phyloP scores from a whole-genome alignment of 2,797 vertebrate genomes.

The Paratrypauchen microcephalus region DNA sequence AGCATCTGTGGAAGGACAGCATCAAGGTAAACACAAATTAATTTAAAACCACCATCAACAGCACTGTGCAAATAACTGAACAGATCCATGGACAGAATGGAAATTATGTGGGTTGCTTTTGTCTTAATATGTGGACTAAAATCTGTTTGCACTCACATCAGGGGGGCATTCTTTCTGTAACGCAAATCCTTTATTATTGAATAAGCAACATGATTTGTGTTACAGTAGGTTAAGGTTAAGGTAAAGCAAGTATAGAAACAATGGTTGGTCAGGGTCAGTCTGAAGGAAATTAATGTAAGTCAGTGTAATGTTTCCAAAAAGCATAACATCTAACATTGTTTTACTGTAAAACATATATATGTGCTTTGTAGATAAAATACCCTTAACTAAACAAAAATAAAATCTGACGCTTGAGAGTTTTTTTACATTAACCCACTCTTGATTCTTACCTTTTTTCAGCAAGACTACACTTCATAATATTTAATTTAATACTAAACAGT shows the following conservation, averaged over 20 bases:
- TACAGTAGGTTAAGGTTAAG: no score
- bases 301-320: no score
- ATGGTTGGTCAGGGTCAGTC: no score
- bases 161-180: no score
- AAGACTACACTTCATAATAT: not conserved
- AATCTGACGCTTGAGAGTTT: not conserved
- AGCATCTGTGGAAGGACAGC: conserved; percentile 94
- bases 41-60: not conserved
- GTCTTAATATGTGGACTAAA: not conserved
- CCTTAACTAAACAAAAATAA: no score
- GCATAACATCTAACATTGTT: no score
- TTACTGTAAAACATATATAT: no score
- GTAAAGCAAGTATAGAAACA: no score
- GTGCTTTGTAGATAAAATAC: no score
- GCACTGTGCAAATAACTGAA: not conserved
- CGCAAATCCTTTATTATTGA: not conserved
- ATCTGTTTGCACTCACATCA: not conserved
- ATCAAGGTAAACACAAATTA: conserved; percentile 84
- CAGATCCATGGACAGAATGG: not conserved
- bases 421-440: not conserved
- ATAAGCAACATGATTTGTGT: not conserved
- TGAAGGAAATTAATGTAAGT: no score
- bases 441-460: not conserved
- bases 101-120: not conserved
- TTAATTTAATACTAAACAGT: not conserved